A percentile compares a stretch with the other conserved stretches of the same genome.
Conservation (phyloP, 2,113 vertebrate species). For the Tyto alba region DNA sequence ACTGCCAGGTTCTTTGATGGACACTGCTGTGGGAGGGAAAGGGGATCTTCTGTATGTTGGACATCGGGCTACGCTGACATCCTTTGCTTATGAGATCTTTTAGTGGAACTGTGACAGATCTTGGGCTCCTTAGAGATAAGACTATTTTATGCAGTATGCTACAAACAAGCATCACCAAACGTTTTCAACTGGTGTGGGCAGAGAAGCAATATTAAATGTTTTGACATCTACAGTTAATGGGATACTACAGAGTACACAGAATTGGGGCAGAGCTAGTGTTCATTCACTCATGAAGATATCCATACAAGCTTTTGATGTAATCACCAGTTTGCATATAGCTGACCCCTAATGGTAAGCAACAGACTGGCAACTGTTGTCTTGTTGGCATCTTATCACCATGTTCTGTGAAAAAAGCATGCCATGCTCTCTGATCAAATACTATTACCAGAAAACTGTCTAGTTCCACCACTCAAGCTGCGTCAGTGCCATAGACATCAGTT, state of each 20-base stretch:
- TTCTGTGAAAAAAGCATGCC: not conserved
- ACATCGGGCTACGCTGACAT: not conserved
- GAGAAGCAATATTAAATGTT: not conserved
- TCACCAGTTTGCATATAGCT: not conserved
- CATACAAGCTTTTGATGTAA: not conserved
- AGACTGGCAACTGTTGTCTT: not conserved
- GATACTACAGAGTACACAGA: rapidly evolving
- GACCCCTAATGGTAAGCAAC: not conserved
- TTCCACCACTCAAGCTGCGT: not conserved
- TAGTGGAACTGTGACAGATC: not conserved
- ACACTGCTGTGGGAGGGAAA: not conserved
- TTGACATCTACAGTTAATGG: not conserved
- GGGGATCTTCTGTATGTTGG: not conserved
- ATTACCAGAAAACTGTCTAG: not conserved
- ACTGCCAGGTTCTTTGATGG: not conserved
- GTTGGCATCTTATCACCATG: not conserved
- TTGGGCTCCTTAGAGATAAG: not conserved
- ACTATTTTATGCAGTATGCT: not conserved
- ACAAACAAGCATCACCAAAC: not conserved
- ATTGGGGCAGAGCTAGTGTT: not conserved
- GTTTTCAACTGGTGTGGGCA: not conserved
- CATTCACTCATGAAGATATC: not conserved
- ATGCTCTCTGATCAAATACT: not conserved
- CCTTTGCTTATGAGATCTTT: not conserved
- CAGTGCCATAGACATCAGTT: not conserved